These are phyloP conservation scores for Thomomys bottae DNA, from an alignment of 2,113 vertebrate genomes.

Conservation along the genomic window DNA sequence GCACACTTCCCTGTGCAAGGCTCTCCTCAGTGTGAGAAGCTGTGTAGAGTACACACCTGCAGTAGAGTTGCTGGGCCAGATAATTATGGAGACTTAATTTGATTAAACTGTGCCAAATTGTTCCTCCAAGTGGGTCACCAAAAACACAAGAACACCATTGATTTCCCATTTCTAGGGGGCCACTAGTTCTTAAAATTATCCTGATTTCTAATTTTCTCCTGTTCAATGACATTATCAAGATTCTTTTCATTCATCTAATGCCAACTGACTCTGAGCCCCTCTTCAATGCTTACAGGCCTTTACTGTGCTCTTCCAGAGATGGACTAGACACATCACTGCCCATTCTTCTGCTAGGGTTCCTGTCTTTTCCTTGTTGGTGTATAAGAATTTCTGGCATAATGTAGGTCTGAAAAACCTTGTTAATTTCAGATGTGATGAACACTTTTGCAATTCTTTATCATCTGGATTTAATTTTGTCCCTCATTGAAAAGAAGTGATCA, in stretches of 20 bases:
- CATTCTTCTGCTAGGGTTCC: not conserved
- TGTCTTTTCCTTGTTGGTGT: not conserved
- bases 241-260: not conserved
- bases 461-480: not conserved
- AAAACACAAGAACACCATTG: not conserved
- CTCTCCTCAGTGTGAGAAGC: not conserved
- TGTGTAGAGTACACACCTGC: not conserved
- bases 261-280: not conserved
- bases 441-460: not conserved
- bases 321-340: not conserved
- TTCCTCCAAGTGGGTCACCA: not conserved
- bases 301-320: not conserved
- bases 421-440: not conserved
- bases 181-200: not conserved
- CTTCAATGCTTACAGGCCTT: not conserved
- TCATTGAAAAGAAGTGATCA: not conserved
- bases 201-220: not conserved
- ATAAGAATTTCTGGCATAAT: not conserved
- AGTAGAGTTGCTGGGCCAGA: not conserved
- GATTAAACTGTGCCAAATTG: not conserved
- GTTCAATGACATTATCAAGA: not conserved
- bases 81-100: not conserved
- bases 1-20: not conserved
- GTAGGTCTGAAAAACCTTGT: conserved; percentile 7
- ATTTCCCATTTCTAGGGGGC: not conserved